phyloP scores from a whole-genome alignment of 2,888 invertebrate species.

The Ornithoptera alexandrae region DNA sequence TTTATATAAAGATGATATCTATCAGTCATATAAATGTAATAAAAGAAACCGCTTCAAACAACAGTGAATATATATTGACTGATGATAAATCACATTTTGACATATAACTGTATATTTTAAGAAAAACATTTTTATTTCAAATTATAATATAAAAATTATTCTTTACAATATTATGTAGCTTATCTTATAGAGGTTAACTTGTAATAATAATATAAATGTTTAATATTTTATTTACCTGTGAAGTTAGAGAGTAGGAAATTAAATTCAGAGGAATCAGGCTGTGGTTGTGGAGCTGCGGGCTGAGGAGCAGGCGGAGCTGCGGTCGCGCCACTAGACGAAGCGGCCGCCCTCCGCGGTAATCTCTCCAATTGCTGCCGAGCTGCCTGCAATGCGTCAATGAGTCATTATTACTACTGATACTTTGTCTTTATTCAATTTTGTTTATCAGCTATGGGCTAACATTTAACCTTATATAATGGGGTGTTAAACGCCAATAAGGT shows the following conservation, averaged over 20 bases:
- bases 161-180: no score
- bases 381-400: constrained; percentile 72
- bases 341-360: constrained; percentile 90
- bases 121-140: no score
- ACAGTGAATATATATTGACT: no score
- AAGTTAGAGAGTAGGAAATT: constrained; percentile 65
- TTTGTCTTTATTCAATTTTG: no score
- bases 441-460: background rate
- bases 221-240: constrained; percentile 45
- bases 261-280: constrained; percentile 54
- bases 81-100: no score
- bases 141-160: no score
- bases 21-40: no score
- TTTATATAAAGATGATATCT: no score
- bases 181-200: no score
- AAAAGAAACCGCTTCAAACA: no score
- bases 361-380: constrained; percentile 94
- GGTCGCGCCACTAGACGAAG: constrained; percentile 80
- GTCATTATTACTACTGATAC: no score
- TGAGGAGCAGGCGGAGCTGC: constrained; percentile 80
- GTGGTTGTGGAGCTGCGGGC: constrained; percentile 70
- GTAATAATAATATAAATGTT: background rate
- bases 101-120: no score
- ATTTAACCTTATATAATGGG: background rate
- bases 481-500: background rate